Conservation (phyloP, 1,140 invertebrate species). For the Nixonia krombeini region DNA sequence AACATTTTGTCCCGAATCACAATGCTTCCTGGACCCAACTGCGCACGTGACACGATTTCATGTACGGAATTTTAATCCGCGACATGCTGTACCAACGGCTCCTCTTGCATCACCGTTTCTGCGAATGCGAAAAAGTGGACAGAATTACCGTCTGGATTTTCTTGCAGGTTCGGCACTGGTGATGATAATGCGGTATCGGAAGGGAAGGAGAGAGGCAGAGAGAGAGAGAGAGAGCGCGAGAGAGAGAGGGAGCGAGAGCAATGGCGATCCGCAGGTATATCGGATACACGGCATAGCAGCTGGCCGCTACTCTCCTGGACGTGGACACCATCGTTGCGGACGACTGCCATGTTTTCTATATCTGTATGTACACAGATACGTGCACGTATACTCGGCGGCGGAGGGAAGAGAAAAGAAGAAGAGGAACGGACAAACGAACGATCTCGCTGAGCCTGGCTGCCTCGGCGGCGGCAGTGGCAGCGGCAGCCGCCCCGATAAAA, state of each 20-base stretch:
- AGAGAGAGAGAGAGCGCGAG: conserved; percentile 2
- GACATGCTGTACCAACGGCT: too few relatives aligned
- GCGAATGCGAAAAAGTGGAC: too few relatives aligned
- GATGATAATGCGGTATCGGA: too few relatives aligned
- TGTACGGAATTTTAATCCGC: too few relatives aligned
- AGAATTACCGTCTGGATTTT: conserved; percentile 1
- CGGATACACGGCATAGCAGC: conserved; percentile 8
- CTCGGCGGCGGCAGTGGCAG: conserved; percentile 10
- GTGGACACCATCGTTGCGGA: conserved; percentile 30
- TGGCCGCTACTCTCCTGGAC: conserved; percentile 19
- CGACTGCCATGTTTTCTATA: conserved; percentile 37
- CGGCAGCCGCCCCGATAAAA: conserved; percentile 51
- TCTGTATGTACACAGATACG: conserved; percentile 8
- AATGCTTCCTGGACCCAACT: too few relatives aligned
- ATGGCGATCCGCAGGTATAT: background rate
- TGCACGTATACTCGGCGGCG: conserved; percentile 7
- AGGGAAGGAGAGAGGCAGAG: too few relatives aligned
- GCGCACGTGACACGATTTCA: too few relatives aligned
- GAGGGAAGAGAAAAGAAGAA: conserved; percentile 28
- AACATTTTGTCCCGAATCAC: too few relatives aligned
- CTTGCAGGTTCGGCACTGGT: conserved; percentile 10
- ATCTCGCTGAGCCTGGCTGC: conserved; percentile 30
- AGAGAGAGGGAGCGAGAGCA: background rate
- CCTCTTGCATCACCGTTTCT: too few relatives aligned
- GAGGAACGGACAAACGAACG: conserved; percentile 30